A percentile compares a stretch with the other conserved stretches of the same genome.
phyloP scores from a whole-genome alignment of 2,113 vertebrate genomes.

The Dipodomys stephensi region DNA sequence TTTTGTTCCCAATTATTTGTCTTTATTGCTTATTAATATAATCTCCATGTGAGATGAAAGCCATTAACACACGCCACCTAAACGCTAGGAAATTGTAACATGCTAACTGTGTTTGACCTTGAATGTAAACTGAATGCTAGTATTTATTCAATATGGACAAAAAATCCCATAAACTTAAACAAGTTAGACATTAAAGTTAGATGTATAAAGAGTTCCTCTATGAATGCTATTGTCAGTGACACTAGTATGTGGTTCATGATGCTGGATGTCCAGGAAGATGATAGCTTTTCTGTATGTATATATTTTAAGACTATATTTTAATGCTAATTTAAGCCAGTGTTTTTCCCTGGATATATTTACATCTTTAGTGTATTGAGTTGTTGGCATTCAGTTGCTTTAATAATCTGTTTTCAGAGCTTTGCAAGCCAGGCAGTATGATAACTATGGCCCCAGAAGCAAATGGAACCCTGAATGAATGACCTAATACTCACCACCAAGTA shows the following conservation, averaged over 20 bases:
- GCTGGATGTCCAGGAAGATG: neutral
- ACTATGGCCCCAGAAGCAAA: conserved; percentile 55
- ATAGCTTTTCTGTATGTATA: conserved; percentile 1
- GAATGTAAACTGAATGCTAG: conserved; percentile 56
- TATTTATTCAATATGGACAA: conserved; percentile 65
- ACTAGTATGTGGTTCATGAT: conserved; percentile 42
- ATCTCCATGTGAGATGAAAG: conserved; percentile 65
- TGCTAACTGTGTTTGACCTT: conserved; percentile 60
- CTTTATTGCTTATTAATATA: conserved; percentile 66
- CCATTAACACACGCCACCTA: conserved; percentile 66
- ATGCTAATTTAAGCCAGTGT: conserved; percentile 34
- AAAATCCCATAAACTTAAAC: neutral
- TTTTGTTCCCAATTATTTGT: conserved; percentile 59
- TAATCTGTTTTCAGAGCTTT: conserved; percentile 62
- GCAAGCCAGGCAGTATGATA: conserved; percentile 62
- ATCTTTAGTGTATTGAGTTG: conserved; percentile 57
- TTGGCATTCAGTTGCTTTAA: conserved; percentile 56
- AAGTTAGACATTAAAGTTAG: neutral
- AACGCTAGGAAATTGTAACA: conserved; percentile 62
- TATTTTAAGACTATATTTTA: conserved; percentile 46
- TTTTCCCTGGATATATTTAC: conserved; percentile 63
- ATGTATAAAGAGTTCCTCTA: conserved; percentile 11
- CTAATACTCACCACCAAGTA: conserved; percentile 50
- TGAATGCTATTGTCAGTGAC: neutral
- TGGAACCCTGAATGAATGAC: conserved; percentile 47